Base-by-base conservation (phyloP, 2,797 vertebrate species). In the Crenuchus spilurus region DNA sequence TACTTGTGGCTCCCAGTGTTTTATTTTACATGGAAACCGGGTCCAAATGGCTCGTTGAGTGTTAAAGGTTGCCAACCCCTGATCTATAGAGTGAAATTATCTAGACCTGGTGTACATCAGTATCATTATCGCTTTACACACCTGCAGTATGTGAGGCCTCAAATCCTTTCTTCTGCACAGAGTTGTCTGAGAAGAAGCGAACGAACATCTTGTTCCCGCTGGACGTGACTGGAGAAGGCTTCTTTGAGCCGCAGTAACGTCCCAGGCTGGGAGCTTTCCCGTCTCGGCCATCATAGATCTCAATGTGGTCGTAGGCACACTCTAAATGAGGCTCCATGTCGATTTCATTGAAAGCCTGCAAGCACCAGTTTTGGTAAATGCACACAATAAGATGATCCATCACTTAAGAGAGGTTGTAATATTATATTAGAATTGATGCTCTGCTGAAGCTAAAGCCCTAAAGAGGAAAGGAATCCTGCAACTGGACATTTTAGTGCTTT, bases 131-230 rank as follows among this genome's bases (percentile, higher is more conserved):
- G 9, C 33, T 46, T 42, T 28, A 16, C 86, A 41, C 74, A 98
- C 97, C 97, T 89, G 97, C 95, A 33, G 88, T 89, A 70, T 98
- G 95, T 2, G 95, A 91, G 0, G 94, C 97, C 86, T 98, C 95
- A 0, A 99, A 99, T 44, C 97, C 97, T 85, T 96, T 99, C 87
- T 96, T 95, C 90, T 99, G 97, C 73, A 99, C 95, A 0, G 97
- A 99, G 79, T 96, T 99, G 61, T 99, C 97, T 0, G 97, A 99
- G 85, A 96, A 94, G 78, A 99, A 99, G 62, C 94, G 95, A 55
- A 99, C 86, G 85, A 99, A 97, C 92, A 99, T 92, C 87, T 89
- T 94, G 85, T 91, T 96, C 77, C 90, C 83, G 0, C 87, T 93
- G 48, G 97, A 97, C 6, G 88, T 4, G 75, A 98, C 85, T 0